Conservation (phyloP, 2,113 vertebrate species). For the Ictalurus punctatus region DNA sequence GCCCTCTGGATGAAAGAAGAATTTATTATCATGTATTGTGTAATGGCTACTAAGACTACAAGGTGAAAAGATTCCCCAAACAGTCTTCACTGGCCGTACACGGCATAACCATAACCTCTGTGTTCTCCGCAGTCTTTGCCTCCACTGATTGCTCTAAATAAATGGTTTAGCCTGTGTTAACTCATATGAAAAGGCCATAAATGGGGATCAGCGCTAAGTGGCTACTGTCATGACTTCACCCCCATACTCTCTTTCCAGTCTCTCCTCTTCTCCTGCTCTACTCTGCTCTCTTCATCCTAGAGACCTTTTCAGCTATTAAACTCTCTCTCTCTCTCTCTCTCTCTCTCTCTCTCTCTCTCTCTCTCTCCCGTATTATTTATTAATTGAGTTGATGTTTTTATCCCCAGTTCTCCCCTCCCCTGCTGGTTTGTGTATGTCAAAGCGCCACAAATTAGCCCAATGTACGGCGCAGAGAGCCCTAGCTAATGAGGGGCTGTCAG, state of each 20-base stretch:
- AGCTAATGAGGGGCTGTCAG: slow-evolving; percentile 58
- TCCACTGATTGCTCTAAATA: slow-evolving; percentile 46
- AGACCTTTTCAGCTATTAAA: slow-evolving; percentile 50
- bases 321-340: slow-evolving; percentile 10
- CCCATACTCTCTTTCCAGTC: slow-evolving; percentile 11
- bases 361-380: slow-evolving; percentile 54
- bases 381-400: slow-evolving; percentile 60
- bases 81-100: background rate
- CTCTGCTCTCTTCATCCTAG: slow-evolving; percentile 18
- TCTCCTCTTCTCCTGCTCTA: slow-evolving; percentile 7
- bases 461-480: slow-evolving; percentile 54
- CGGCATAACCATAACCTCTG: slow-evolving; percentile 15
- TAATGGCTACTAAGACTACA: background rate
- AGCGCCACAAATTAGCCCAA: slow-evolving; percentile 58
- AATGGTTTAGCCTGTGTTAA: slow-evolving; percentile 49
- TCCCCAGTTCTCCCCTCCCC: slow-evolving; percentile 52
- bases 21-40: background rate
- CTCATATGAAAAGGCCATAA: slow-evolving; percentile 54
- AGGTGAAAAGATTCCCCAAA: slow-evolving; percentile 16
- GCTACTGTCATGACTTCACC: slow-evolving; percentile 53
- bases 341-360: slow-evolving; percentile 14
- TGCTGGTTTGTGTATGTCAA: slow-evolving; percentile 60
- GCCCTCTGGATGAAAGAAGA: too few relatives aligned
- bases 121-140: slow-evolving; percentile 4
- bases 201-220: slow-evolving; percentile 51